phyloP scores from a whole-genome alignment of 1,140 invertebrate species.

The Drosophila elegans region DNA sequence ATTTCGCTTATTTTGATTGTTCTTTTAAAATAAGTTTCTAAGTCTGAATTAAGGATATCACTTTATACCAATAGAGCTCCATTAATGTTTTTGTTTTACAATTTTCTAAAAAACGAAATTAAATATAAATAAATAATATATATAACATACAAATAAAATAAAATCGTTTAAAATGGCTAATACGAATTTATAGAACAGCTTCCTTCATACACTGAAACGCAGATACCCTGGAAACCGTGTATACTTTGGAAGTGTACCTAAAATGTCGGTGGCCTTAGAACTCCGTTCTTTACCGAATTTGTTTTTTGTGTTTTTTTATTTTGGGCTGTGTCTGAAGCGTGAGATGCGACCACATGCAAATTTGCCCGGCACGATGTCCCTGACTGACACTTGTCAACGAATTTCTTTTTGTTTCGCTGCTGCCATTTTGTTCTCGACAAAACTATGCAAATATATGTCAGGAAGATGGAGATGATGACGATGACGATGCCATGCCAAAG shows the following conservation, averaged over 20 bases:
- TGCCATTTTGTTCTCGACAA: conserved; percentile 69
- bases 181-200: too few relatives aligned
- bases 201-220: too few relatives aligned
- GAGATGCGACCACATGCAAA: conserved; percentile 79
- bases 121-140: too few relatives aligned
- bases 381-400: conserved; percentile 79
- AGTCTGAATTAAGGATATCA: too few relatives aligned
- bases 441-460: conserved; percentile 81
- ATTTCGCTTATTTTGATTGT: too few relatives aligned
- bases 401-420: conserved; percentile 48
- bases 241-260: background rate
- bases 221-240: too few relatives aligned
- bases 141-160: background rate
- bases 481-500: conserved; percentile 34
- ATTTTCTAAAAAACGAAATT: too few relatives aligned
- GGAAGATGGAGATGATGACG: conserved; percentile 47
- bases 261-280: background rate
- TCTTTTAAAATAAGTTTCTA: too few relatives aligned
- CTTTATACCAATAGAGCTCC: too few relatives aligned
- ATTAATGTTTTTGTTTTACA: too few relatives aligned
- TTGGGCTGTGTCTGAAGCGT: conserved; percentile 54
- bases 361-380: conserved; percentile 64
- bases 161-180: too few relatives aligned
- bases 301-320: conserved; percentile 1
- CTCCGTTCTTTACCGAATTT: background rate